These are phyloP conservation scores for Borostomias antarcticus DNA, from an alignment of 2,797 vertebrate species.

Conservation along the genomic window DNA sequence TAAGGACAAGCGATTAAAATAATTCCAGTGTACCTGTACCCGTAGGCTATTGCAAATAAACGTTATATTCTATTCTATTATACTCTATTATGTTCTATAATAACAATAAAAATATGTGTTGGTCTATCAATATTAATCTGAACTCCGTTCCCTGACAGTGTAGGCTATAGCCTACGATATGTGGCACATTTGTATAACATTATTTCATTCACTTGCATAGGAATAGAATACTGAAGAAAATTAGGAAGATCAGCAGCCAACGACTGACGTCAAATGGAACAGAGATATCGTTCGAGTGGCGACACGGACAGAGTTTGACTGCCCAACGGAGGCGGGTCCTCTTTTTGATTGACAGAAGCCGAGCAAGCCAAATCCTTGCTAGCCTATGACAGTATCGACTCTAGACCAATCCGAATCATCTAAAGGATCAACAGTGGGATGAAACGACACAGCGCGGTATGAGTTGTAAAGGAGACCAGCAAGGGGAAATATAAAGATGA, in stretches of 20 bases:
- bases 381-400: background rate
- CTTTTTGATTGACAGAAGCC: conserved; percentile 21
- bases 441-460: background rate
- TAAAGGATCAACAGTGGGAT: background rate
- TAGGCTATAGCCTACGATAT: no score
- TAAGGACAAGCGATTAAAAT: no score
- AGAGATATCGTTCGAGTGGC: background rate
- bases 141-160: no score
- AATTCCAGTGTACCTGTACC: no score
- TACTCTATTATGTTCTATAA: no score
- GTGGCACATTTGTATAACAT: background rate
- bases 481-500: background rate
- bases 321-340: conserved; percentile 53
- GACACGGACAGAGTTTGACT: conserved; percentile 54
- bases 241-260: background rate
- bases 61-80: no score
- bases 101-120: no score
- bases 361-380: conserved; percentile 38
- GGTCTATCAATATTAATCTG: no score
- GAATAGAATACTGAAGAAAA: background rate
- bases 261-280: background rate
- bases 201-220: background rate
- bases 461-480: background rate
- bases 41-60: no score
- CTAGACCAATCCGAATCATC: conserved; percentile 57